Evolutionary conservation across 2,888 invertebrate genomes (phyloP).

Genomic region (Harpalus rufipes): DNA sequence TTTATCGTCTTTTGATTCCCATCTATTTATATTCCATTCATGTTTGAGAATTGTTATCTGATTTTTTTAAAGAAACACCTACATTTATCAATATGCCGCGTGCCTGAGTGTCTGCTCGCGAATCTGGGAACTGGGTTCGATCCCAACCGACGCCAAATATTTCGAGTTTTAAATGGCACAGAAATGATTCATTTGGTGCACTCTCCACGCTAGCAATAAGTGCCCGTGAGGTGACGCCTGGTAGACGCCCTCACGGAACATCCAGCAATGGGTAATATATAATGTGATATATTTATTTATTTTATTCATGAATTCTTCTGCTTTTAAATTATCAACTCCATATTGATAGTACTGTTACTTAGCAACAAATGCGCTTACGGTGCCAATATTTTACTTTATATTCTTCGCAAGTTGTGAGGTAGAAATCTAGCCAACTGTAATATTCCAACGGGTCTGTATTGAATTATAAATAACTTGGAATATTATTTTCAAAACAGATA

Average conservation of each 20-base stretch:
- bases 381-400: slow-evolving; percentile 47
- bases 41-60: not conserved
- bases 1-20: slow-evolving; percentile 30
- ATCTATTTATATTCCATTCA: slow-evolving; percentile 26
- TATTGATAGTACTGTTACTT: slow-evolving; percentile 21
- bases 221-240: too few relatives aligned
- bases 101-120: too few relatives aligned
- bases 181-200: too few relatives aligned
- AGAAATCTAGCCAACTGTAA: slow-evolving; percentile 38
- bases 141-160: too few relatives aligned
- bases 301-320: not conserved
- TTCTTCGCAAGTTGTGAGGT: slow-evolving; percentile 35
- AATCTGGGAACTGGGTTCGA: too few relatives aligned
- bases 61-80: slow-evolving; percentile 7
- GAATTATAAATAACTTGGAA: slow-evolving; percentile 33
- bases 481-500: slow-evolving; percentile 30
- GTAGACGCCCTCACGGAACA: too few relatives aligned
- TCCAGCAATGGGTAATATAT: too few relatives aligned
- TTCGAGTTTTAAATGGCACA: too few relatives aligned
- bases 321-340: slow-evolving; percentile 4
- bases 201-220: too few relatives aligned
- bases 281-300: too few relatives aligned
- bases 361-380: slow-evolving; percentile 33
- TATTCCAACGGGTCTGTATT: slow-evolving; percentile 24
- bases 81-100: slow-evolving; percentile 2